Conservation (phyloP, 2,797 vertebrate genomes). For the Sebastes jordani region DNA sequence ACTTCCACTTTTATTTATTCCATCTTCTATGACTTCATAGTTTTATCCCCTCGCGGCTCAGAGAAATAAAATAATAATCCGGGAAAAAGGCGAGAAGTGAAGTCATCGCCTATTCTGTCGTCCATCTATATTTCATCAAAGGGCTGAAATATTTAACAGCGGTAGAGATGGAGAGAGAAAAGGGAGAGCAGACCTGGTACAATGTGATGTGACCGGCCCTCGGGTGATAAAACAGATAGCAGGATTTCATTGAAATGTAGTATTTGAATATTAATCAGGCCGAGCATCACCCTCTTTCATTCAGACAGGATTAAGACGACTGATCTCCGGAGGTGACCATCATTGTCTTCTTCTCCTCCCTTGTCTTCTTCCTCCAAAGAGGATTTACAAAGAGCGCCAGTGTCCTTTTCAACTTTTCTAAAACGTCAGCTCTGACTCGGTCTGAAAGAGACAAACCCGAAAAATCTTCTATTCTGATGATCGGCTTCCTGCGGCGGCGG, state of each 20-base stretch:
- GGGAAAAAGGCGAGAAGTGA: conserved; percentile 19
- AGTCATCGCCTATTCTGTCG: conserved; percentile 45
- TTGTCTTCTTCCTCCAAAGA: conserved; percentile 8
- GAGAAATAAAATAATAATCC: conserved; percentile 46
- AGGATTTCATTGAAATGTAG: conserved; percentile 23
- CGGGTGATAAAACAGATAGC: conserved; percentile 34
- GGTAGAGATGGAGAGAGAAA: background rate
- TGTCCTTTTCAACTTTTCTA: background rate
- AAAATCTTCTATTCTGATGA: conserved; percentile 5
- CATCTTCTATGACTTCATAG: background rate
- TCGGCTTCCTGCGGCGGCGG: conserved; percentile 3
- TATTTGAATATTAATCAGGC: conserved; percentile 47
- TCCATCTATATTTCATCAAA: conserved; percentile 54
- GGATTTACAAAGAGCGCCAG: background rate
- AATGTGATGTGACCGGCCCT: background rate
- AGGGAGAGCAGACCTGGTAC: background rate
- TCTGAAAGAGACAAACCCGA: background rate
- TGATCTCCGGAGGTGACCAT: background rate
- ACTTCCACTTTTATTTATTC: background rate
- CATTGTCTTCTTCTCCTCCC: background rate
- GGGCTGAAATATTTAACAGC: conserved; percentile 57
- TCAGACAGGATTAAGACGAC: background rate
- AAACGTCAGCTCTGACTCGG: conserved; percentile 4
- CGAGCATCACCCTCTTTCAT: background rate
- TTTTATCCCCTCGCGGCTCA: background rate